Evolutionary conservation across 2,113 vertebrate species (phyloP).

Genomic region (Todiramphus saurophagus): DNA sequence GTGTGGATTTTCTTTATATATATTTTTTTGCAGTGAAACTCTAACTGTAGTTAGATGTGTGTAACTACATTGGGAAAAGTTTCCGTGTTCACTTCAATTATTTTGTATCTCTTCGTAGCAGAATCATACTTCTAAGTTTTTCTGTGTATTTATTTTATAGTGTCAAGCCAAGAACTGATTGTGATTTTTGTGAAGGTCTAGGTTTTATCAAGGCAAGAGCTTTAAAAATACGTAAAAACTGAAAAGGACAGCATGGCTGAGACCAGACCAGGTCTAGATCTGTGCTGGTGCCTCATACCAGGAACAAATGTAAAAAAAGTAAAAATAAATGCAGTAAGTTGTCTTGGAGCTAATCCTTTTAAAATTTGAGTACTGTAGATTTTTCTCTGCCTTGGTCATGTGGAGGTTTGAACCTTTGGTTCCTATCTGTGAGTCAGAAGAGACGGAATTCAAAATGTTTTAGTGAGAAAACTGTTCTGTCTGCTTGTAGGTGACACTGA

Average conservation of each 20-base stretch:
- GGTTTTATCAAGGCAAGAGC: background rate
- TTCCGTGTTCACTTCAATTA: background rate
- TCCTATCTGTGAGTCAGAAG: background rate
- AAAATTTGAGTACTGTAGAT: background rate
- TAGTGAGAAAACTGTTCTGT: background rate
- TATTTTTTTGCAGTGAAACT: background rate
- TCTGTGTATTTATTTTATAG: background rate
- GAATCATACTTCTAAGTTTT: background rate
- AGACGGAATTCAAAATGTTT: background rate
- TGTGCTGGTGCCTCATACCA: background rate
- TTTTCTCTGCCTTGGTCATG: background rate
- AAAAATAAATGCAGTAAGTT: background rate
- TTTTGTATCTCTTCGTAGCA: background rate
- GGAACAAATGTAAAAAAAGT: background rate
- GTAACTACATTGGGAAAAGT: background rate
- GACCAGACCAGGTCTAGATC: background rate
- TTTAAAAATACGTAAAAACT: background rate
- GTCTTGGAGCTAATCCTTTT: background rate
- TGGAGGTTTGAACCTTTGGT: background rate
- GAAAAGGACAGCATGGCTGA: background rate
- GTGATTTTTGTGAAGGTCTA: background rate
- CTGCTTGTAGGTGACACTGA: background rate
- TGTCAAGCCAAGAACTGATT: background rate
- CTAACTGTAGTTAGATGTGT: background rate
- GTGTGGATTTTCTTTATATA: background rate